Evolutionary conservation across 2,113 vertebrate species (phyloP), one percentile per base, ranked within the genome.

Genomic region (Montifringilla adamsi): DNA sequence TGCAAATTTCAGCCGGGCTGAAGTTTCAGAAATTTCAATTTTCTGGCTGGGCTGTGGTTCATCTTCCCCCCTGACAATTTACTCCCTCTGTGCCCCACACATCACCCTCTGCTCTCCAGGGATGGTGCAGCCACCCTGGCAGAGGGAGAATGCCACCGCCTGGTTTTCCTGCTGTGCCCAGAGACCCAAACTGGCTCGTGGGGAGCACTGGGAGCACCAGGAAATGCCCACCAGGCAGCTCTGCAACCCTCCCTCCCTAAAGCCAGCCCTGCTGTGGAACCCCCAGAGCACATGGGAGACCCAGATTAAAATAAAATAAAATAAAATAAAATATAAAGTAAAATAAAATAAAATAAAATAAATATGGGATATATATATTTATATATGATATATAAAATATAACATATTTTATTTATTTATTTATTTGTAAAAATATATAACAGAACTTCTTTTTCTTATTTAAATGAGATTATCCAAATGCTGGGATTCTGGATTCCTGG

Each of bases 151-250:
- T 43, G 1, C 13, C 39, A 15, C 2, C 2, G 16, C 24, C 46
- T 62, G 13, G 6, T 27, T 30, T 41, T 53, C 59, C 39, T 85
- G 55, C 69, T 22, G 16, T 30, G 30, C 19, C 31, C 60, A 37
- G 56, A 41, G 66, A 2, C 30, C 30, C 66, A 19, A 5, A 0
- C 4, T 8, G 55, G 59, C 33, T 43, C 1, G 0, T 5, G 41
- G n/a, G n/a, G 24, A 24, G 33, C 64, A 28, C 33, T 28, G 55
- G 69, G n/a, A 84, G 4, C 37, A 64, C 18, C 75, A 60, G n/a
- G 7, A 88, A 76, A 64, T 13, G 33, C 53, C 27, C 41, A 90
- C 3, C n/a, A 28, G 26, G 56, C 46, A 75, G 49, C 53, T 89
- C 56, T 23, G 46, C 18, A 28, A 21, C 13, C 33, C 49, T 39